A percentile compares a stretch with the other conserved stretches of the same genome.
These are phyloP conservation scores for Quadriops clusia DNA, from an alignment of 2,888 invertebrate species.

Conservation along the genomic window DNA sequence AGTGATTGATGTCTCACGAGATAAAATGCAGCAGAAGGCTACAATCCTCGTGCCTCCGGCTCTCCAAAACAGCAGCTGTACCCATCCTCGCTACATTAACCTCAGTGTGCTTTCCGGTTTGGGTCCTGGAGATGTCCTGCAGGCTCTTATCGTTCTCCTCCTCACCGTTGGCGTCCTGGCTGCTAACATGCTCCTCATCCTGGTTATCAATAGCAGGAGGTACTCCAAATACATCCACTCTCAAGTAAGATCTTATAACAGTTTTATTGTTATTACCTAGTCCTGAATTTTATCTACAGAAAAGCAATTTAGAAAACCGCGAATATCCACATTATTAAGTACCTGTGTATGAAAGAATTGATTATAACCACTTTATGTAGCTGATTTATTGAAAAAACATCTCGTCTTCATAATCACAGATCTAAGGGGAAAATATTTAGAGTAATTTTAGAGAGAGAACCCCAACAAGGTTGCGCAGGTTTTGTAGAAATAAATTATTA, in stretches of 20 bases:
- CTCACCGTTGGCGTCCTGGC: slow-evolving; percentile 68
- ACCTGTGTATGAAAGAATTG: too few species aligned
- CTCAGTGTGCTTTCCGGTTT: slow-evolving; percentile 53
- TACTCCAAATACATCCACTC: slow-evolving; percentile 79
- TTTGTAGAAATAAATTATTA: too few species aligned
- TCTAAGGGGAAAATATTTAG: too few species aligned
- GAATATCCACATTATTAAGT: too few species aligned
- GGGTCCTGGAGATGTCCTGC: slow-evolving; percentile 59
- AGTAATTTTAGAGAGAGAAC: too few species aligned
- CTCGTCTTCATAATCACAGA: too few species aligned
- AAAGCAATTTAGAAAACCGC: too few species aligned
- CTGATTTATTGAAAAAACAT: too few species aligned
- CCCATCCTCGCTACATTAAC: slow-evolving; percentile 51
- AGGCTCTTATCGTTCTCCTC: slow-evolving; percentile 63
- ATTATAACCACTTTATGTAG: slow-evolving; percentile 8
- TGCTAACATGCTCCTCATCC: slow-evolving; percentile 68
- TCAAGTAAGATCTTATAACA: slow-evolving; percentile 47
- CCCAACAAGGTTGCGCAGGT: too few species aligned
- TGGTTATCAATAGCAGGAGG: slow-evolving; percentile 71
- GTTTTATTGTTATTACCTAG: background rate
- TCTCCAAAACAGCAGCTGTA: slow-evolving; percentile 73
- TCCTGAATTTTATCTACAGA: background rate
- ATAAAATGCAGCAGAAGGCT: slow-evolving; percentile 42
- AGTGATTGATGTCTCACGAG: too few species aligned
- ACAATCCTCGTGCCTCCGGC: slow-evolving; percentile 68